Base-by-base conservation (phyloP, 2,113 vertebrate genomes). In the Lynx canadensis region DNA sequence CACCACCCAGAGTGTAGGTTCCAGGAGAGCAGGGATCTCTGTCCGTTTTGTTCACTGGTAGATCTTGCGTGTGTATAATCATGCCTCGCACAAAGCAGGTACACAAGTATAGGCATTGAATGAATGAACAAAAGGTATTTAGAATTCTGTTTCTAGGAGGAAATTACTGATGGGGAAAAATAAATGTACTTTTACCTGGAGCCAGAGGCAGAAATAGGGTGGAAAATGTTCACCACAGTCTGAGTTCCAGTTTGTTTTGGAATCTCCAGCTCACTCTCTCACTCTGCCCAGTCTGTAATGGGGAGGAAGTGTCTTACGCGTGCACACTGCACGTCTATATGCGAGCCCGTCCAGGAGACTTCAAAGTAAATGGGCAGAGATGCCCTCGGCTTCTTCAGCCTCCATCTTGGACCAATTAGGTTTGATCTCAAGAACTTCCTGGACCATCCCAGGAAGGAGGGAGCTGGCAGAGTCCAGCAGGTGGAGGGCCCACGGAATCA, bases 221-320 rank as follows among this genome's bases (percentile, higher is more conserved):
- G 52, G 65, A 19, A 7, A 25, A 1, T 60, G 48, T 45, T 48
- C 36, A 31, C 29, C 55, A 14, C 33, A 18, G 29, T 16, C 50
- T 3, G 10, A 63, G 31, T 83, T 11, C 38, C 2, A 4, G 10
- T 66, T 71, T 65, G 16, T 18, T 73, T 86, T 33, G 36, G 31
- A 38, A 74, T 50, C 45, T 83, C 31, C 16, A 1, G 41, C 29
- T 74, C 63, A 45, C 50, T 15, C 50, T 63, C 68, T 57, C 36
- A 7, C 50, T 41, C 14, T 38, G 18, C 33, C 21, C 18, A 14
- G 29, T 36, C 27, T 60, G 45, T 48, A 60, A 31, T 12, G 25
- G 45, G 66, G 63, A 52, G 45, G 74, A 73, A 65, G 83, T 41
- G 12, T 29, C 31, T n/a, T 45, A 0, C 0, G 4, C 0, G 4